Evolutionary conservation across 2,888 invertebrate genomes (phyloP).

Genomic region (Tipula vernalis): DNA sequence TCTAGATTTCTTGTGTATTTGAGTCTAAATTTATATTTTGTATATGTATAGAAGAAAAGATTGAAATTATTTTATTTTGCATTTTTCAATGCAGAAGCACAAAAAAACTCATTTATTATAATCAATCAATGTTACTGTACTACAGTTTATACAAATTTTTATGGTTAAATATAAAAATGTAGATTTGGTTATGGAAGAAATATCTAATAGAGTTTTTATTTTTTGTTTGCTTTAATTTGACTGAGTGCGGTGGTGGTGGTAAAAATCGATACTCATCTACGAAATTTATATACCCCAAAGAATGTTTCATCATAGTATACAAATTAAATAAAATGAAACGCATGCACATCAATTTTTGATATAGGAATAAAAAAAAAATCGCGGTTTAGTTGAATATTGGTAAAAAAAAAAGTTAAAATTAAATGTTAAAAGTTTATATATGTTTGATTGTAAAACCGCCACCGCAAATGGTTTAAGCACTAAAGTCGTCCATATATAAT

Average conservation of each 20-base stretch:
- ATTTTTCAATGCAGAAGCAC: neutral
- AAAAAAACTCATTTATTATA: neutral
- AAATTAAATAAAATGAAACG: too few species aligned
- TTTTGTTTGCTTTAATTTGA: neutral
- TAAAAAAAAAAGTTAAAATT: neutral
- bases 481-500: neutral
- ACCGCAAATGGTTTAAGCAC: neutral
- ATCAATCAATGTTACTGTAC: neutral
- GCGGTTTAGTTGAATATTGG: neutral
- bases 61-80: neutral
- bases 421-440: neutral
- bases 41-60: neutral
- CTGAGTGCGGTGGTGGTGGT: neutral
- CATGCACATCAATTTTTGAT: neutral
- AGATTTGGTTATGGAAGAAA: neutral
- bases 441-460: neutral
- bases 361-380: neutral
- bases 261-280: neutral
- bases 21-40: neutral
- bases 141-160: neutral
- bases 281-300: neutral
- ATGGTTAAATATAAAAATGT: neutral
- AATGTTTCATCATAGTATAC: neutral
- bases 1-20: neutral
- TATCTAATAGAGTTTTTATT: neutral